Conservation (phyloP, 2,888 invertebrate genomes). For the Callosobruchus maculatus region DNA sequence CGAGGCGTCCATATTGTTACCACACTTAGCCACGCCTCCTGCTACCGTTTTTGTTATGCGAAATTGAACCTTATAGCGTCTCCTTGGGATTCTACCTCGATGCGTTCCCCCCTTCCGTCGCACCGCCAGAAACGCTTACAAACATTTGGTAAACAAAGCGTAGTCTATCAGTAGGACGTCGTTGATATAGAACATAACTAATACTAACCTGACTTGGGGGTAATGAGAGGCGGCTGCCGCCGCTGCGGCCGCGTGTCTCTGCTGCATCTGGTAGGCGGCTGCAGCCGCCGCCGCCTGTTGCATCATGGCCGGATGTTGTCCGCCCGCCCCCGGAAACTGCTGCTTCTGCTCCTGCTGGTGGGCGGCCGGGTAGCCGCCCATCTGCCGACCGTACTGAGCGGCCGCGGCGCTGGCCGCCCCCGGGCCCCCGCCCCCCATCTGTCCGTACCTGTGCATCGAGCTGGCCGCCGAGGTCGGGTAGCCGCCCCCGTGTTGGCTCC, state of each 20-base stretch:
- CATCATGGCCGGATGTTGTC: constrained; percentile 50
- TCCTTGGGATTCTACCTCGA: too few relatives aligned
- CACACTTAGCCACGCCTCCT: too few relatives aligned
- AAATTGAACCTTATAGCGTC: too few relatives aligned
- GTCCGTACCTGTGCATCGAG: constrained; percentile 53
- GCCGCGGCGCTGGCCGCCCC: background rate
- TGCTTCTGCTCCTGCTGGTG: constrained; percentile 57
- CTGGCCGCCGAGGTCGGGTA: constrained; percentile 50
- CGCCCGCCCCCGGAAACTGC: constrained; percentile 41
- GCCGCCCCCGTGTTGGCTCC: constrained; percentile 60
- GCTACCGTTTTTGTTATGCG: too few relatives aligned
- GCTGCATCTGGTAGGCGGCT: constrained; percentile 44
- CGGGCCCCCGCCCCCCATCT: constrained; percentile 49
- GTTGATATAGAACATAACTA: too few relatives aligned
- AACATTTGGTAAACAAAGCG: too few relatives aligned
- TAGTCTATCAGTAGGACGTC: too few relatives aligned
- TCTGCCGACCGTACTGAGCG: constrained; percentile 58
- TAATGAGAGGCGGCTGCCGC: constrained; percentile 41
- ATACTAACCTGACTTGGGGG: constrained; percentile 35
- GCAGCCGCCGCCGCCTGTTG: constrained; percentile 45
- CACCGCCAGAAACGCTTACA: too few relatives aligned
- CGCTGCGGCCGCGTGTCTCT: constrained; percentile 42
- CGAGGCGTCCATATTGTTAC: too few relatives aligned
- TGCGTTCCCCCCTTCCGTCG: too few relatives aligned
- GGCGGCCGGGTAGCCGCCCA: constrained; percentile 50